phyloP scores from a whole-genome alignment of 2,888 invertebrate genomes.

The Xanthorhoe spadicearia region DNA sequence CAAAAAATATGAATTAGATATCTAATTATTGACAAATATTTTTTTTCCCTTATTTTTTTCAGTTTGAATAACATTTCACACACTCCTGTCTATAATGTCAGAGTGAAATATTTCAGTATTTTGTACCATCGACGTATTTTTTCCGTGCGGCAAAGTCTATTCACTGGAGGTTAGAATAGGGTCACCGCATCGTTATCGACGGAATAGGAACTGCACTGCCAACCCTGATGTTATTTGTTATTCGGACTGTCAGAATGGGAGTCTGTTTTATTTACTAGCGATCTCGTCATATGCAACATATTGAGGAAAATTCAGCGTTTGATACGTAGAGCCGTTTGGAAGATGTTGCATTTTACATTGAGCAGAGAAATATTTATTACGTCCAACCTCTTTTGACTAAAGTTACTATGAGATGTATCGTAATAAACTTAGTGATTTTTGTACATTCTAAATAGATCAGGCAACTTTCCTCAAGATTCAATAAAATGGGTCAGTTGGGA shows the following conservation, averaged over 20 bases:
- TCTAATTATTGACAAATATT: too few species aligned
- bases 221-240: constrained; percentile 46
- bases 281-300: constrained; percentile 25
- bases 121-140: constrained; percentile 4
- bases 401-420: too few species aligned
- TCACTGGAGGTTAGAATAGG: constrained; percentile 14
- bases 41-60: too few species aligned
- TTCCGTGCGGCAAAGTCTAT: neutral
- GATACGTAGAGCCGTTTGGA: neutral
- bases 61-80: neutral
- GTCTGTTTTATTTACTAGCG: constrained; percentile 30
- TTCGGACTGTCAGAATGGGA: constrained; percentile 45
- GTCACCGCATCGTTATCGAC: constrained; percentile 17
- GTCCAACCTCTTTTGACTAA: too few species aligned
- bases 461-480: constrained; percentile 2
- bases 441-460: neutral
- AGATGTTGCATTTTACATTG: neutral
- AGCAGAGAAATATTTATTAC: too few species aligned
- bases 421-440: too few species aligned
- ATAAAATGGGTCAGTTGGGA: constrained; percentile 11
- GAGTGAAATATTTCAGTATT: neutral
- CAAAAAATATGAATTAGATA: too few species aligned
- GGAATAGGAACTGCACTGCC: constrained; percentile 25
- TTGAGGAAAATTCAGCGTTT: constrained; percentile 23
- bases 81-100: neutral